A percentile compares a stretch with the other conserved stretches of the same genome.
These are phyloP conservation scores for Chloromyia formosa DNA, from an alignment of 2,888 invertebrate species.

Conservation along the genomic window DNA sequence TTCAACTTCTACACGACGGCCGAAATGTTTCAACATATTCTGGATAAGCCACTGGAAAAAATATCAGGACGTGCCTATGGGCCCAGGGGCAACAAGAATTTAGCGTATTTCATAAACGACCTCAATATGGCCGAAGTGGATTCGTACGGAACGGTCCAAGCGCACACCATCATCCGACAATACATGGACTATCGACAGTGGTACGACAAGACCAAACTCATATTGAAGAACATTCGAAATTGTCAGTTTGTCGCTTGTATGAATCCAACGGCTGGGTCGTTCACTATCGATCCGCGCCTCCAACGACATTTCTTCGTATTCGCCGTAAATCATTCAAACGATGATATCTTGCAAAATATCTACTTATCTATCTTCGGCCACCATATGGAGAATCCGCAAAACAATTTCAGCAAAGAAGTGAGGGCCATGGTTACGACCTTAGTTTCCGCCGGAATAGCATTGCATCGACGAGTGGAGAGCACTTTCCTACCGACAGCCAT, in stretches of 20 bases:
- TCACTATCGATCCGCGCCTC: constrained; percentile 90
- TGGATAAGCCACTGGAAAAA: constrained; percentile 94
- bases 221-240: constrained; percentile 88
- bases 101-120: constrained; percentile 95
- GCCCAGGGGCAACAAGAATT: constrained; percentile 87
- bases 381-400: constrained; percentile 73
- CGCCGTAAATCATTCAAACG: constrained; percentile 82
- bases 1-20: constrained; percentile 93
- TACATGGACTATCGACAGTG: constrained; percentile 95
- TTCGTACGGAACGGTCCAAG: constrained; percentile 93
- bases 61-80: constrained; percentile 94
- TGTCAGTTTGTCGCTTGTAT: constrained; percentile 95
- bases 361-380: constrained; percentile 83
- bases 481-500: constrained; percentile 91
- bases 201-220: constrained; percentile 85
- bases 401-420: constrained; percentile 71
- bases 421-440: constrained; percentile 56
- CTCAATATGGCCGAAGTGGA: constrained; percentile 98
- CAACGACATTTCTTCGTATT: constrained; percentile 90
- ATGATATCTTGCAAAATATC: constrained; percentile 82
- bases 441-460: constrained; percentile 76
- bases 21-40: constrained; percentile 86
- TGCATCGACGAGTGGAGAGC: constrained; percentile 79
- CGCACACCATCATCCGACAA: constrained; percentile 92
- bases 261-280: constrained; percentile 98